A percentile compares a stretch with the other conserved stretches of the same genome.
Conservation (phyloP, 2,888 invertebrate species). For the Pegoplata infirma region DNA sequence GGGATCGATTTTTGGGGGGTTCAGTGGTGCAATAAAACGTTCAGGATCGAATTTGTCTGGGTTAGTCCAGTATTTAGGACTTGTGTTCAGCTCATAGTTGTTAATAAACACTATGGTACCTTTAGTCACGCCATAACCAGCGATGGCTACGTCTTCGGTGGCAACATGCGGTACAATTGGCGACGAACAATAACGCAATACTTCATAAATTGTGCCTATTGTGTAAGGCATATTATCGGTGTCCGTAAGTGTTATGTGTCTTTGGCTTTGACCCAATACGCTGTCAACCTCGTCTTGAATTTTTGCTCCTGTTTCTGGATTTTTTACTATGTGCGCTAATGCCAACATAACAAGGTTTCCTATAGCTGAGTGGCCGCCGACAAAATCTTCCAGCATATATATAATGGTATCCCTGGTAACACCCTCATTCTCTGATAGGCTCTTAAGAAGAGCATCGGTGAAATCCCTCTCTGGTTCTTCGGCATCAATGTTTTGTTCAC, state of each 20-base stretch:
- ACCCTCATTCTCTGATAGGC: conserved; percentile 81
- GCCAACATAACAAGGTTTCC: conserved; percentile 90
- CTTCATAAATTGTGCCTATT: conserved; percentile 89
- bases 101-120: conserved; percentile 91
- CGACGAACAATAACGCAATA: conserved; percentile 88
- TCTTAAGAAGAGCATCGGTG: conserved; percentile 87
- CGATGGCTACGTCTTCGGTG: conserved; percentile 85
- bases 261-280: conserved; percentile 79
- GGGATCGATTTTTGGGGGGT: conserved; percentile 15
- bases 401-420: conserved; percentile 89
- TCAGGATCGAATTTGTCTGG: conserved; percentile 87
- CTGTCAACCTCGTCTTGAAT: conserved; percentile 85
- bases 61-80: conserved; percentile 85
- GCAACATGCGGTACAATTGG: conserved; percentile 95
- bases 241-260: conserved; percentile 83
- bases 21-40: conserved; percentile 81
- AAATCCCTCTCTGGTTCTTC: conserved; percentile 86
- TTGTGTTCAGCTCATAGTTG: conserved; percentile 88
- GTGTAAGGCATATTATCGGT: conserved; percentile 86
- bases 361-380: conserved; percentile 93
- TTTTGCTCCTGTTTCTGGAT: conserved; percentile 82
- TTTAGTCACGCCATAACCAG: conserved; percentile 85
- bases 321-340: conserved; percentile 83
- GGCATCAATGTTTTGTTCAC: conserved; percentile 77
- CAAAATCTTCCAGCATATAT: conserved; percentile 90